These are phyloP conservation scores for Stichopus chloronotus DNA, from an alignment of 35 echinoderm and acorn worm species.

Conservation along the genomic window DNA sequence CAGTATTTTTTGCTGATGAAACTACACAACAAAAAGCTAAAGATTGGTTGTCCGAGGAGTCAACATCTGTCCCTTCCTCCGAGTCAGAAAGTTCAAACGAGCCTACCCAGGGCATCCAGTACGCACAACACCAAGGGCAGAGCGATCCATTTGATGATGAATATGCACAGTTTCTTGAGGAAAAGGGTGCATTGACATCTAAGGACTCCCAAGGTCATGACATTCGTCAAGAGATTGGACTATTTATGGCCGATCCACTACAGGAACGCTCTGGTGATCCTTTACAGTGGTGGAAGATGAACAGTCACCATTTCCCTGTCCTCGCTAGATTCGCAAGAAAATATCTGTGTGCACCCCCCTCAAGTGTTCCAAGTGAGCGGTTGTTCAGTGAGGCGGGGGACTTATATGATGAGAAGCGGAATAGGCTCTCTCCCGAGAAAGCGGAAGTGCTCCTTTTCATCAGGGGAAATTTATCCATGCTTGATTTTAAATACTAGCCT, in stretches of 20 bases:
- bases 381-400: constrained; percentile 33
- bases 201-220: background rate
- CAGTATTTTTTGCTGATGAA: too few species aligned
- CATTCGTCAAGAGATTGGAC: constrained; percentile 1
- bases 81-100: too few species aligned
- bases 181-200: constrained; percentile 13
- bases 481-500: too few species aligned
- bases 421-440: background rate
- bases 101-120: background rate
- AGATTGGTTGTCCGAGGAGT: too few species aligned
- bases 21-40: too few species aligned
- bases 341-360: constrained; percentile 39
- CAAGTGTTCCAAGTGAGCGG: constrained; percentile 34
- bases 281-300: constrained; percentile 32
- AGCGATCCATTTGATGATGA: constrained; percentile 16
- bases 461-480: too few species aligned
- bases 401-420: constrained; percentile 22
- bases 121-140: background rate
- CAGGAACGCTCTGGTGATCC: background rate
- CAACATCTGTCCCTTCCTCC: too few species aligned
- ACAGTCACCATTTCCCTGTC: background rate
- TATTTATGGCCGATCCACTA: background rate
- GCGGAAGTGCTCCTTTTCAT: constrained; percentile 42
- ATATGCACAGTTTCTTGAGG: background rate
- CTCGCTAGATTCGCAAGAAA: constrained; percentile 6